phyloP scores from a whole-genome alignment of 2,888 invertebrate genomes.

The Branchinecta sandiegonensis region DNA sequence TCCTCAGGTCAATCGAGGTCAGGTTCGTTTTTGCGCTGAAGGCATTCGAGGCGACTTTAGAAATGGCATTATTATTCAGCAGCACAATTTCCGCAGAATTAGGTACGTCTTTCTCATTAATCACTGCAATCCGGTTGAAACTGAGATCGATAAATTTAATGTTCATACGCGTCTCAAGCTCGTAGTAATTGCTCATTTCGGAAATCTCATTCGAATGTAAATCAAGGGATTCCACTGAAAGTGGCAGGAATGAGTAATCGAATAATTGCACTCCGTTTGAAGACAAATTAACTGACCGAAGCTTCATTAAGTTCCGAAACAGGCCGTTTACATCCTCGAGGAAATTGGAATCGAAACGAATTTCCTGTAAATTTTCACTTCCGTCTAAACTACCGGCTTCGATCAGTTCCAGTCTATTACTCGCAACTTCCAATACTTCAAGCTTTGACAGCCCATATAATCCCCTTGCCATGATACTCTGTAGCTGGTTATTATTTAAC shows the following conservation, averaged over 20 bases:
- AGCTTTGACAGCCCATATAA: slow-evolving; percentile 61
- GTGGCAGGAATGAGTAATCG: slow-evolving; percentile 62
- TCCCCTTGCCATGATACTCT: slow-evolving; percentile 59
- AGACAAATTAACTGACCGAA: slow-evolving; percentile 66
- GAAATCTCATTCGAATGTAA: slow-evolving; percentile 62
- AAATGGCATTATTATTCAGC: slow-evolving; percentile 58
- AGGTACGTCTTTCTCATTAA: slow-evolving; percentile 53
- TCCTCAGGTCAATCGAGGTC: slow-evolving; percentile 58
- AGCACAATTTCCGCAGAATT: slow-evolving; percentile 55
- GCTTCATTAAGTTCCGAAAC: slow-evolving; percentile 36
- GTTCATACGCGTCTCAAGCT: slow-evolving; percentile 29
- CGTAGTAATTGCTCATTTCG: slow-evolving; percentile 32
- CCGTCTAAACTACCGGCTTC: slow-evolving; percentile 62
- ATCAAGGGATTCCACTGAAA: slow-evolving; percentile 60
- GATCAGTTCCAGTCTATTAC: slow-evolving; percentile 64
- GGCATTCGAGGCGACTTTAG: slow-evolving; percentile 51
- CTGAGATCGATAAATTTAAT: slow-evolving; percentile 48
- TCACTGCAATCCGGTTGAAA: slow-evolving; percentile 51
- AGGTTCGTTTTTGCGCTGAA: slow-evolving; percentile 52
- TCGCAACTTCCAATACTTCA: slow-evolving; percentile 64
- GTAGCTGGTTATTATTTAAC: slow-evolving; percentile 68
- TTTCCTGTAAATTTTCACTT: slow-evolving; percentile 59
- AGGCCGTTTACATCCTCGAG: slow-evolving; percentile 32
- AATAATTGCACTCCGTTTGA: slow-evolving; percentile 63
- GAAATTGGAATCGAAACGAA: slow-evolving; percentile 61